phyloP scores from a whole-genome alignment of 92 coral and sea anemone species.

The Epizoanthus illoricatus region DNA sequence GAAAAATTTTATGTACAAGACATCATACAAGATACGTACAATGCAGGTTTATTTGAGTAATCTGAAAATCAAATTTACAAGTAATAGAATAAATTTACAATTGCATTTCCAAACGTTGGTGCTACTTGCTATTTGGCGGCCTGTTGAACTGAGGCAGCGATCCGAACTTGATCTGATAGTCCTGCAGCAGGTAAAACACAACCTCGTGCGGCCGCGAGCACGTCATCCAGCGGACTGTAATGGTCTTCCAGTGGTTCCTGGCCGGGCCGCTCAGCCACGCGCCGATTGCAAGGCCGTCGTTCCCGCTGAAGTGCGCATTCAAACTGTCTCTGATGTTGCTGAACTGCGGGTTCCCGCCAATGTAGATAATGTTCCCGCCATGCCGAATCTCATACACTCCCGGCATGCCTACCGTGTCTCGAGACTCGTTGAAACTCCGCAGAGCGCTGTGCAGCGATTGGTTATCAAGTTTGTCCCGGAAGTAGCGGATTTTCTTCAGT shows the following conservation, averaged over 20 bases:
- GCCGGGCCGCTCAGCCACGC: constrained; percentile 82
- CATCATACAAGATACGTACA: no score
- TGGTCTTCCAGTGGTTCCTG: constrained; percentile 69
- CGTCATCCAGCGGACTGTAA: constrained; percentile 82
- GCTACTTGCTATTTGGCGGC: constrained; percentile 52
- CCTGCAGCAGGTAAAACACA: constrained; percentile 74
- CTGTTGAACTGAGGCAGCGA: constrained; percentile 68
- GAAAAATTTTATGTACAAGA: no score
- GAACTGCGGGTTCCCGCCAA: constrained; percentile 79
- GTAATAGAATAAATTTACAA: not conserved
- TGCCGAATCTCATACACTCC: constrained; percentile 88
- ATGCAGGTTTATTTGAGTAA: no score
- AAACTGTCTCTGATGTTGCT: constrained; percentile 76
- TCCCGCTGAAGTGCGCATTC: constrained; percentile 86
- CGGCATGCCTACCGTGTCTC: constrained; percentile 63
- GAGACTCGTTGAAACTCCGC: constrained; percentile 69
- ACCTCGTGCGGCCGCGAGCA: constrained; percentile 76
- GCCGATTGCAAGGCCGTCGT: constrained; percentile 85
- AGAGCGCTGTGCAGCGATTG: constrained; percentile 70
- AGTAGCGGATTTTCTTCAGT: constrained; percentile 54
- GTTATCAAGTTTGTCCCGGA: constrained; percentile 72
- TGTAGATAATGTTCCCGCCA: constrained; percentile 70
- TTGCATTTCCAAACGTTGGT: not conserved
- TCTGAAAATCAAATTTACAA: no score
- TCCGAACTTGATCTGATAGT: constrained; percentile 71